Conservation (phyloP, 2,797 vertebrate species). For the Sebastes steindachneri region DNA sequence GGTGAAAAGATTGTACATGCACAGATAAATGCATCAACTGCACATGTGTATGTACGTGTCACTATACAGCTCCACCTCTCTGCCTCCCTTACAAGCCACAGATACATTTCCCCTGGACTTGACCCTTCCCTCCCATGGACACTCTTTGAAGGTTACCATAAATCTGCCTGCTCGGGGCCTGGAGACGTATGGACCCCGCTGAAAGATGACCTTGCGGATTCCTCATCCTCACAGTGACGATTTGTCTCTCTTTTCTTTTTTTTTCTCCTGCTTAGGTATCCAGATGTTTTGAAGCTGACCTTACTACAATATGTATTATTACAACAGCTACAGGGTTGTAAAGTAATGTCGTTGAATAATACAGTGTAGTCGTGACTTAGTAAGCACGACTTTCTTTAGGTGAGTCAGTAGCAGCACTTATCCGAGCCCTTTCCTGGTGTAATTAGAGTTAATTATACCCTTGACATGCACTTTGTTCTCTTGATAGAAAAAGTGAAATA, state of each 20-base stretch:
- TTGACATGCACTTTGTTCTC: slow-evolving; percentile 66
- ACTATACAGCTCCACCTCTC: neutral
- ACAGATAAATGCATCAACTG: neutral
- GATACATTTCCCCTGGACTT: slow-evolving; percentile 36
- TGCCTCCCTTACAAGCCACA: slow-evolving; percentile 6
- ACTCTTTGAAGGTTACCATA: slow-evolving; percentile 61
- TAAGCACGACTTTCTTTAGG: slow-evolving; percentile 19
- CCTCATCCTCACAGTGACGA: slow-evolving; percentile 9
- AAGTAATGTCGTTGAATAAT: slow-evolving; percentile 24
- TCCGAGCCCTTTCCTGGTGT: slow-evolving; percentile 34
- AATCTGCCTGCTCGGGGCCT: slow-evolving; percentile 59
- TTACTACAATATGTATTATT: neutral
- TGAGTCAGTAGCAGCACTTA: slow-evolving; percentile 33
- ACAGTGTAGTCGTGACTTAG: neutral
- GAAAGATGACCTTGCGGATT: slow-evolving; percentile 51
- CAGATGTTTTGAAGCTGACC: slow-evolving; percentile 18
- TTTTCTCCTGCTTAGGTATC: neutral
- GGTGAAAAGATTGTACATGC: neutral
- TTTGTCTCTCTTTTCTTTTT: neutral
- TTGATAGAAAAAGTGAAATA: slow-evolving; percentile 48
- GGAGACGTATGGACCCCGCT: slow-evolving; percentile 12
- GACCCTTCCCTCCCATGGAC: slow-evolving; percentile 32
- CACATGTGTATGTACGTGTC: neutral
- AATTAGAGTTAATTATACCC: slow-evolving; percentile 63
- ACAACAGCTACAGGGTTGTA: slow-evolving; percentile 9